These are phyloP conservation scores for Sinelater perroti DNA, from an alignment of 2,888 invertebrate genomes.

Conservation along the genomic window DNA sequence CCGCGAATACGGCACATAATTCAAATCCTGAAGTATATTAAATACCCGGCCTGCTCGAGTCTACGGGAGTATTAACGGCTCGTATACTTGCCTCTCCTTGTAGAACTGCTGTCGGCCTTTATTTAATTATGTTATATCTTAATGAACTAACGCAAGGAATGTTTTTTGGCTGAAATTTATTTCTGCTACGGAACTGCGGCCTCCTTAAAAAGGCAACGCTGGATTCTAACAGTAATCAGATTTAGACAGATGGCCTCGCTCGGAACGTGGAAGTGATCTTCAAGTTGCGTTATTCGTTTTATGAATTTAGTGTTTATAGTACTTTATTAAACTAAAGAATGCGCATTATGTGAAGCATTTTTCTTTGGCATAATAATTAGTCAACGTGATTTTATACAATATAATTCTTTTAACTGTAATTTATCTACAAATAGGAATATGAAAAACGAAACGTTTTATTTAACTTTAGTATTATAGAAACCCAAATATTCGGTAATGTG, in stretches of 20 bases:
- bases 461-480: too few species aligned
- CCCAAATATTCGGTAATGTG: too few species aligned
- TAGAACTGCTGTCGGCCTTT: conserved; percentile 24
- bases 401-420: too few species aligned
- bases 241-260: conserved; percentile 16
- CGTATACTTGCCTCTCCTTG: conserved; percentile 34
- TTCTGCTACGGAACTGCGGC: conserved; percentile 16
- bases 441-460: too few species aligned
- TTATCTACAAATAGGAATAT: too few species aligned
- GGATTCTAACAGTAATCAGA: conserved; percentile 14
- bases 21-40: conserved; percentile 43
- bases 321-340: too few species aligned
- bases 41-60: conserved; percentile 39
- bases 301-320: too few species aligned
- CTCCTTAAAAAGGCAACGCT: conserved; percentile 6
- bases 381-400: too few species aligned
- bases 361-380: too few species aligned
- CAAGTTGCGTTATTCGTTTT: too few species aligned
- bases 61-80: conserved; percentile 28
- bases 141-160: conserved; percentile 31
- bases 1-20: conserved; percentile 41
- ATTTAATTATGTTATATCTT: conserved; percentile 30
- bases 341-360: too few species aligned
- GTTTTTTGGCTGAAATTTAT: conserved; percentile 29
- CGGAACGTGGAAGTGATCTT: too few species aligned